Conservation (phyloP, 2,113 vertebrate genomes). For the Gobio gobio region DNA sequence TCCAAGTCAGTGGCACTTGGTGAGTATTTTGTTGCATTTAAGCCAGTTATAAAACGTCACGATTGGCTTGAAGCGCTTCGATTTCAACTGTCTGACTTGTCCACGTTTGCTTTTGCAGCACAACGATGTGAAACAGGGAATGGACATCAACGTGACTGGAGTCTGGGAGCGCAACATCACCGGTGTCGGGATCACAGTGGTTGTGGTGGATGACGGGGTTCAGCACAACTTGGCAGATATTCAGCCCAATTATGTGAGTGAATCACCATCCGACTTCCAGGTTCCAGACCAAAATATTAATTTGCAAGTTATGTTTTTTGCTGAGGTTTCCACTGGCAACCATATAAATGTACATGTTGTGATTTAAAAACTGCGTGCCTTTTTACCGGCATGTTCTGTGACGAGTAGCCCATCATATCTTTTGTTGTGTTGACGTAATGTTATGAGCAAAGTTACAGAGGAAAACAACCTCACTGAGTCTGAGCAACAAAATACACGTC, state of each 20-base stretch:
- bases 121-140: constrained; percentile 82
- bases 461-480: too few relatives aligned
- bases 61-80: background rate
- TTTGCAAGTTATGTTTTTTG: too few relatives aligned
- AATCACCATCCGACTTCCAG: background rate
- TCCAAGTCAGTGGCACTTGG: constrained; percentile 95
- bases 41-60: background rate
- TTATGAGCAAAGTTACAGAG: too few relatives aligned
- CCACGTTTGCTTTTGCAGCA: constrained; percentile 73
- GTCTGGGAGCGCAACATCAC: constrained; percentile 96
- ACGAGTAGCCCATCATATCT: too few relatives aligned
- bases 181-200: constrained; percentile 89
- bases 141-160: constrained; percentile 95
- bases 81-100: background rate
- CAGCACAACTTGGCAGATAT: constrained; percentile 92
- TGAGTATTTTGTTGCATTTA: constrained; percentile 69
- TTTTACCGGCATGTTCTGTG: too few relatives aligned
- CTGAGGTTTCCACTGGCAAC: too few relatives aligned
- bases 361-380: too few relatives aligned
- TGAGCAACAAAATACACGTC: too few relatives aligned
- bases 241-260: constrained; percentile 92
- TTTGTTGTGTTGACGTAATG: too few relatives aligned
- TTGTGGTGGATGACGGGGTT: constrained; percentile 94
- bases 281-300: too few relatives aligned
- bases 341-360: too few relatives aligned